A percentile compares a stretch with the other conserved stretches of the same genome.
Evolutionary conservation across 2,797 vertebrate species (phyloP).

Genomic region (Arremon aurantiirostris): DNA sequence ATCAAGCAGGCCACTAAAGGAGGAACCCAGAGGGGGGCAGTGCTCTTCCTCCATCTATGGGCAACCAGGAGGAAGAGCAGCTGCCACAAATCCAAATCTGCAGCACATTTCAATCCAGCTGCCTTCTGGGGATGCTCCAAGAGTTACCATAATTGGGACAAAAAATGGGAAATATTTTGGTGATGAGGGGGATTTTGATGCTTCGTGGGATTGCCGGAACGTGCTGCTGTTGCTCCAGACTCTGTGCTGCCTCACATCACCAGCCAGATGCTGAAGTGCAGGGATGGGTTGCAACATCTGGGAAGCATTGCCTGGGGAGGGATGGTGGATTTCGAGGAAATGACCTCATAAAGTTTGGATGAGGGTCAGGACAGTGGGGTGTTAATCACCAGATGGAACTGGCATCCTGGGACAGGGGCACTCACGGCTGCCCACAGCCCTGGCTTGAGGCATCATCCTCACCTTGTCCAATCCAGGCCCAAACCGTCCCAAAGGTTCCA

Average conservation of each 20-base stretch:
- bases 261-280: neutral
- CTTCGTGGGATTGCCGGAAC: neutral
- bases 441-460: neutral
- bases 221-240: neutral
- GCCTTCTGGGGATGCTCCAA: neutral
- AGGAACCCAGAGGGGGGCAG: neutral
- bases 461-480: neutral
- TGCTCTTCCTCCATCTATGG: constrained; percentile 50
- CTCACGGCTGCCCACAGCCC: neutral
- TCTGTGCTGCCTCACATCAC: neutral
- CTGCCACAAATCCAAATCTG: neutral
- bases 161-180: neutral
- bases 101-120: neutral
- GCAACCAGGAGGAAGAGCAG: constrained; percentile 24
- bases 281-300: neutral
- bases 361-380: neutral
- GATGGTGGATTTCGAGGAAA: constrained; percentile 17
- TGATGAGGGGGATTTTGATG: neutral
- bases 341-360: neutral
- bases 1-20: fast-evolving
- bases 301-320: neutral
- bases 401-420: neutral
- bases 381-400: neutral
- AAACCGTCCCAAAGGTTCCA: neutral
- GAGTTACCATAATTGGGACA: neutral